Base-by-base conservation (phyloP, 2,888 invertebrate species). In the Poecilus cupreus region DNA sequence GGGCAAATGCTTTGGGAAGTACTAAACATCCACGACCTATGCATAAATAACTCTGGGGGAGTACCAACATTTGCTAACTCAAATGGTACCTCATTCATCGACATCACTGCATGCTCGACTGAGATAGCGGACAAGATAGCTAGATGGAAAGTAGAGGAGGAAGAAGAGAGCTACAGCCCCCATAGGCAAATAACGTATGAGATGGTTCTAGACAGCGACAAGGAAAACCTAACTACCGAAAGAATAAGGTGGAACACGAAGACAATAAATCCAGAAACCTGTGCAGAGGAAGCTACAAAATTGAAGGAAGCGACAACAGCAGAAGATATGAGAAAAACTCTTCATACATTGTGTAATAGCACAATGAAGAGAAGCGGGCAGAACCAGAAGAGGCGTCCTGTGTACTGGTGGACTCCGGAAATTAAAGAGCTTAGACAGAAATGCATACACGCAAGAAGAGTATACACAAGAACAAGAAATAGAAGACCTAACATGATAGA, bases 11-110 rank as follows among this genome's bases (percentile, higher is more conserved):
- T 39, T 5, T 39, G 39, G 39, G 39, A 39, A 8, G 2, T 39
- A 39, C 2, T 39, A 39, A 39, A 39, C 10, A 39, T 39, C 3
- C 39, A 39, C 10, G 39, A 39, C 10, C 39, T 39, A 39, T 39
- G 39, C 10, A 10, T 39, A 39, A 39, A 39, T 8, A 39, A 39
- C 39, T 39, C 64, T 6, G 64, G 64, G n/a, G 20, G 11, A 18
- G 20, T 37, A 64, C 64, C 26, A 8, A 64, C 64, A 37, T 64
- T 64, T n/a, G 6, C 13, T 1, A 64, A 37, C 8, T 3, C 32
- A 64, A 26, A 64, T 11, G 37, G 32, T 4, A 18, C 6, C 10
- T 80, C 82, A 11, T 57, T 46, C 10, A 74, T 82, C 13, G 82
- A 80, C 20, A 18, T 82, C 18, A 75, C 80, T 0, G 32, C 37